A percentile compares a stretch with the other conserved stretches of the same genome.
Conservation (phyloP, 2,888 invertebrate species). For the Saturnia pavonia region DNA sequence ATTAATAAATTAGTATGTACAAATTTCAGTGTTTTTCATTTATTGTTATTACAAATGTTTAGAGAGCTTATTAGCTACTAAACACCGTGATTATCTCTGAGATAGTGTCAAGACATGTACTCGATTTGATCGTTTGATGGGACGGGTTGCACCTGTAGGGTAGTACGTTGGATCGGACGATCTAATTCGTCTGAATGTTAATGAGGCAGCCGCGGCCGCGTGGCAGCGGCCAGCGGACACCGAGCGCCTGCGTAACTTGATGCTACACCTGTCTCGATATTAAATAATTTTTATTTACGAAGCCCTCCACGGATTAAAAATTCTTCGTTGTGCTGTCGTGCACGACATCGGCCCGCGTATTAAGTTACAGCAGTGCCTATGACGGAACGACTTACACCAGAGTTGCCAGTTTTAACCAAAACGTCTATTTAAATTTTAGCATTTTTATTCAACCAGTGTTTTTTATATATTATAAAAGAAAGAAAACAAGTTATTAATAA, state of each 20-base stretch:
- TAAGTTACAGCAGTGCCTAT: conserved; percentile 64
- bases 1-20: conserved; percentile 23
- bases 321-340: conserved; percentile 68
- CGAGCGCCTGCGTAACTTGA: conserved; percentile 63
- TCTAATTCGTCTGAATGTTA: conserved; percentile 73
- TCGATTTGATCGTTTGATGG: conserved; percentile 53
- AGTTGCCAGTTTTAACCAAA: conserved; percentile 22
- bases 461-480: background rate
- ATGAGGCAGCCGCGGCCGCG: conserved; percentile 47
- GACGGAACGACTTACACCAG: conserved; percentile 61
- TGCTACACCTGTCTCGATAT: conserved; percentile 74
- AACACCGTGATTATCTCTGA: conserved; percentile 57
- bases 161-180: conserved; percentile 43
- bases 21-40: conserved; percentile 23
- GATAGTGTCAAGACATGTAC: conserved; percentile 66
- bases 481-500: background rate
- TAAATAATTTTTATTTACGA: conserved; percentile 76
- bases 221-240: conserved; percentile 30
- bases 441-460: background rate
- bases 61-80: conserved; percentile 54
- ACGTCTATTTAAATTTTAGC: conserved; percentile 3
- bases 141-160: conserved; percentile 71
- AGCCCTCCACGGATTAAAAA: conserved; percentile 74
- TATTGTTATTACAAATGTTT: conserved; percentile 43
- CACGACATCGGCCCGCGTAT: conserved; percentile 66